These are phyloP conservation scores for Sarcophaga carnaria DNA, from an alignment of 2,888 invertebrate genomes.

Conservation along the genomic window DNA sequence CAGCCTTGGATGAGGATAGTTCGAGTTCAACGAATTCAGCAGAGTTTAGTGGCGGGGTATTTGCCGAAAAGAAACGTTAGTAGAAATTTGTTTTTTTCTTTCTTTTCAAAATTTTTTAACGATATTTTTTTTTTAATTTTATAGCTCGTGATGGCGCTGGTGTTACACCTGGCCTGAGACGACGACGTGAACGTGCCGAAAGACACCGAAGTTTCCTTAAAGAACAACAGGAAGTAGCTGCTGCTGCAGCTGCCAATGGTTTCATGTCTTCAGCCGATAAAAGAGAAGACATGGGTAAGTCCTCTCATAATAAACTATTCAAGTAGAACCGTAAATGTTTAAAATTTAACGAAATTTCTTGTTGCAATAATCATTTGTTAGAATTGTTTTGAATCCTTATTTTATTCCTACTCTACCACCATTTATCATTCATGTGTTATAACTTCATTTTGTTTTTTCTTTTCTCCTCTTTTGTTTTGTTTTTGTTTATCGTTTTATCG, in stretches of 20 bases:
- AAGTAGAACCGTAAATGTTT: neutral
- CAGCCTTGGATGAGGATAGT: conserved; percentile 80
- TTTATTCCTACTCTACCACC: conserved; percentile 10
- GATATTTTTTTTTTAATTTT: neutral
- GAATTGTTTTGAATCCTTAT: conserved; percentile 29
- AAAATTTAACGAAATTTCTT: neutral
- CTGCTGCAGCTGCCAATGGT: conserved; percentile 72
- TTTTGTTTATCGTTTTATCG: conserved; percentile 30
- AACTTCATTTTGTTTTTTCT: conserved; percentile 31
- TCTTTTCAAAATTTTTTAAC: no score
- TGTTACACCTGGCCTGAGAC: conserved; percentile 90
- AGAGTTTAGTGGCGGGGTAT: conserved; percentile 78
- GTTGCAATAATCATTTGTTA: conserved; percentile 19
- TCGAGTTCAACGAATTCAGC: conserved; percentile 83
- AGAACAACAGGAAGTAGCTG: conserved; percentile 89
- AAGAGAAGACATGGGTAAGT: conserved; percentile 79
- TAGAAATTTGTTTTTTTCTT: neutral
- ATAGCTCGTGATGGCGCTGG: conserved; percentile 84
- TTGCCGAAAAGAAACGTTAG: conserved; percentile 79
- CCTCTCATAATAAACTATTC: neutral
- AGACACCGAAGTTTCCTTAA: conserved; percentile 92
- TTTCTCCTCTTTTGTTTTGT: conserved; percentile 27
- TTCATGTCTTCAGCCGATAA: conserved; percentile 76
- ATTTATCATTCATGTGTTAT: conserved; percentile 58
- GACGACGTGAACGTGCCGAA: conserved; percentile 91